These are phyloP conservation scores for Pogonophryne albipinna DNA, from an alignment of 2,797 vertebrate species.

Conservation along the genomic window DNA sequence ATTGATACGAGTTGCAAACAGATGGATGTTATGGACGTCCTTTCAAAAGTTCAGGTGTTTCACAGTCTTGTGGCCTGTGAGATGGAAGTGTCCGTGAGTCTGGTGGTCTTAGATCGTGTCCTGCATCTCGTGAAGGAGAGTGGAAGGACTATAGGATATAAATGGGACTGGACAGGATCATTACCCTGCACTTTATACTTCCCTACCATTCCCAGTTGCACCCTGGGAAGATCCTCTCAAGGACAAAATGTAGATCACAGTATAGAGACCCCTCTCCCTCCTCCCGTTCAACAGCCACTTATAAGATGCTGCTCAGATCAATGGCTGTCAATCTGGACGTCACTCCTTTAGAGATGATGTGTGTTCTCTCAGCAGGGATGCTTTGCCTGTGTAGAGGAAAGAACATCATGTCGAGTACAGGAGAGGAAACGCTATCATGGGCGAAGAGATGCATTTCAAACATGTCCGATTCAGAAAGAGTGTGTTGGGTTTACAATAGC, in stretches of 20 bases:
- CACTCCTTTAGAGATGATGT: conserved; percentile 33
- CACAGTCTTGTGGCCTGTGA: too few relatives aligned
- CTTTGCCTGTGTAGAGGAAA: conserved; percentile 14
- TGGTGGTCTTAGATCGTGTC: not conserved
- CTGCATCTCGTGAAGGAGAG: not conserved
- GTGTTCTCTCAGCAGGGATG: conserved; percentile 47
- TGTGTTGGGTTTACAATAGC: too few relatives aligned
- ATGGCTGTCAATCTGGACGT: conserved; percentile 45
- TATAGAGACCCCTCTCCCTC: not conserved
- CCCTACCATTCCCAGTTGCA: conserved; percentile 18
- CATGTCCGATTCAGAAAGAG: not conserved
- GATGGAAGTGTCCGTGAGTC: too few relatives aligned
- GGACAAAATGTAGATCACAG: conserved; percentile 34
- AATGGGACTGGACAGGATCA: conserved; percentile 62
- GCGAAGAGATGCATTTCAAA: not conserved
- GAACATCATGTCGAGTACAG: not conserved
- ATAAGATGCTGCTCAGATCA: conserved; percentile 44
- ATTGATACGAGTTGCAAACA: too few relatives aligned
- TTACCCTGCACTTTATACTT: conserved; percentile 55
- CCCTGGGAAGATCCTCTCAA: conserved; percentile 38
- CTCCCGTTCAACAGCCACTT: not conserved
- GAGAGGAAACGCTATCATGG: not conserved
- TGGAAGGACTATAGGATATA: conserved; percentile 1
- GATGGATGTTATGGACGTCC: too few relatives aligned
- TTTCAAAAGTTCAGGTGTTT: too few relatives aligned